Conservation (phyloP, 2,797 vertebrate genomes). For the Antennarius maculatus region DNA sequence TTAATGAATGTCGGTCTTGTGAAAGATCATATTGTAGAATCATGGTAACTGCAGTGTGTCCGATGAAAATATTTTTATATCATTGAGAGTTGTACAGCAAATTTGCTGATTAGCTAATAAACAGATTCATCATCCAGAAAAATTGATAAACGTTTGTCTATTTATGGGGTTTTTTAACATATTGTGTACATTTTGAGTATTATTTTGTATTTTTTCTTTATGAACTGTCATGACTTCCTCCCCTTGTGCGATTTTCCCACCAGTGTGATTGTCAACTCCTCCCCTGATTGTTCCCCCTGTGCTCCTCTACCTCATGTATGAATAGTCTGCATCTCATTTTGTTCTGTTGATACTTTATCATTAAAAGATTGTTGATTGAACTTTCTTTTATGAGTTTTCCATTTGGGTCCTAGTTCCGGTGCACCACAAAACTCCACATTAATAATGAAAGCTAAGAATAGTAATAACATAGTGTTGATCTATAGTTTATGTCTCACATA, state of each 20-base stretch:
- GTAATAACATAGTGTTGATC: not conserved
- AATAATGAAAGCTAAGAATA: constrained; percentile 2
- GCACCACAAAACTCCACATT: not conserved
- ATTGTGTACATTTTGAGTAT: constrained; percentile 61
- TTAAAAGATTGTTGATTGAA: too few relatives aligned
- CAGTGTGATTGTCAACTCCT: not conserved
- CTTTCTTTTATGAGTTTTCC: too few relatives aligned
- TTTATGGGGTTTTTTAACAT: constrained; percentile 34
- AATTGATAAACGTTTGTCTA: constrained; percentile 25
- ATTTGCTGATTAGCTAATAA: constrained; percentile 1
- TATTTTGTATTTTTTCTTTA: constrained; percentile 68
- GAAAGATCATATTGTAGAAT: constrained; percentile 1
- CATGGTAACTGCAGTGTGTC: not conserved
- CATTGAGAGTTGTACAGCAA: not conserved
- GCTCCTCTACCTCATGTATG: too few relatives aligned
- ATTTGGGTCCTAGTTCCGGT: too few relatives aligned
- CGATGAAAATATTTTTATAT: not conserved
- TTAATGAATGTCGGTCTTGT: constrained; percentile 6
- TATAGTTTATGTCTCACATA: constrained; percentile 1
- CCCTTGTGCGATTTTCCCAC: too few relatives aligned
- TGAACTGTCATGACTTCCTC: constrained; percentile 4
- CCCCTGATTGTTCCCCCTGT: too few relatives aligned
- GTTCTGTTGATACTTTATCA: too few relatives aligned
- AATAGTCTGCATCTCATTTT: too few relatives aligned
- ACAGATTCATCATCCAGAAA: constrained; percentile 32